phyloP scores from a whole-genome alignment of 1,140 invertebrate genomes.

The Cardiocondyla obscurior region DNA sequence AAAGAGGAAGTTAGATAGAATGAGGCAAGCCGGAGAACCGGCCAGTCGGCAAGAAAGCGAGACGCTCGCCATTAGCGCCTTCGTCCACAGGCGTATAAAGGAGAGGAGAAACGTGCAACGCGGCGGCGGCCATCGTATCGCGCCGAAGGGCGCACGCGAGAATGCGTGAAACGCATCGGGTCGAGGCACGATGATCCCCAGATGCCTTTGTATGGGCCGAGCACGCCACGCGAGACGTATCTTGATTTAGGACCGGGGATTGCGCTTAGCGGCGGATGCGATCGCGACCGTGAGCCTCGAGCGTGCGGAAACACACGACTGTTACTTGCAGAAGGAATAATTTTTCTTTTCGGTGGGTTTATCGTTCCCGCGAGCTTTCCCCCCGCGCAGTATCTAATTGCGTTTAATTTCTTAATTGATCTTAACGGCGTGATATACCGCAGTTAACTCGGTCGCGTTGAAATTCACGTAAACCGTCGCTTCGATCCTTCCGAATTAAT shows the following conservation, averaged over 20 bases:
- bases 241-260: conserved; percentile 50
- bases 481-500: background rate
- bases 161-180: conserved; percentile 69
- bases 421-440: background rate
- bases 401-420: background rate
- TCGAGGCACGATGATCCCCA: conserved; percentile 38
- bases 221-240: conserved; percentile 53
- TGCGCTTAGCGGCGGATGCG: conserved; percentile 42
- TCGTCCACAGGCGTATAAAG: conserved; percentile 63
- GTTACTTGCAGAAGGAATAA: background rate
- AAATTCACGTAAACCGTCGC: background rate
- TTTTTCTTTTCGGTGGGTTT: background rate
- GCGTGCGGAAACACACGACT: conserved; percentile 25
- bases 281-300: conserved; percentile 25
- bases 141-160: conserved; percentile 65
- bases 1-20: background rate
- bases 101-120: conserved; percentile 64
- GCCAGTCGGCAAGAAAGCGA: conserved; percentile 70
- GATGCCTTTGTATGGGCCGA: conserved; percentile 47
- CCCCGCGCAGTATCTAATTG: background rate
- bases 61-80: conserved; percentile 72
- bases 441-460: background rate
- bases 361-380: background rate
- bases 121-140: conserved; percentile 58
- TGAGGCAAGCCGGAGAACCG: conserved; percentile 56